Base-by-base conservation (phyloP, 2,113 vertebrate genomes). In the Salvelinus namaycush region DNA sequence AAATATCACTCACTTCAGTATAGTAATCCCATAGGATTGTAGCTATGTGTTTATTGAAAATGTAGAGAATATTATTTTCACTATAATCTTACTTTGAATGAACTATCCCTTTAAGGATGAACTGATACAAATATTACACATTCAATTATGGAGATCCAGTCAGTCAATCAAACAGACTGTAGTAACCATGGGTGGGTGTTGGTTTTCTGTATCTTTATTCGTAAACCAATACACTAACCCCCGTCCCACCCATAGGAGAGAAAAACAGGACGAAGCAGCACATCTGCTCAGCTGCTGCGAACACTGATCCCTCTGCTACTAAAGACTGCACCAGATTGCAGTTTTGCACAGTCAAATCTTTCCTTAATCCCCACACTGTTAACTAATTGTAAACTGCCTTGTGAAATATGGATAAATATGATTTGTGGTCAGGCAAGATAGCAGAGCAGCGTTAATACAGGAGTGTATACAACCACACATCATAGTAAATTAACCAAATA, bases 361-460 rank as follows among this genome's bases (percentile, higher is more conserved):
- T 76, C 82, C 80, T 75, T 93, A 93, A 94, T 92, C 89, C 88
- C 70, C 31, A 54, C 79, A 79, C 87, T 88, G 90, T 89, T 92
- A 92, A 90, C 84, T 92, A 91, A 91, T 89, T 92, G 89, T 86
- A 78, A 75, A 82, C 86, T 69, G 85, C 83, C 89, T 88, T 79
- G 77, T 86, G 82, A 89, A 87, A 91, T 73, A 84, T 83, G 75
- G 74, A 79, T 48, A 87, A 89, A 89, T 85, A 83, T 85, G 76
- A 77, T 85, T 83, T 86, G 74, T 80, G 80, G 75, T 83, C 72
- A 78, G 80, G 76, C 39, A 59, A 39, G 65, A 83, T 2, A 22
- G 59, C 6, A 62, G 7, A 24, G 59, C n/a, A 62, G 59, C 1
- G 16, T 62, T 62, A 62, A 83, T 77, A 78, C 70, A 79, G 66